These are phyloP conservation scores for Saxidomus purpurata DNA, from an alignment of 1,140 invertebrate genomes.

Conservation along the genomic window DNA sequence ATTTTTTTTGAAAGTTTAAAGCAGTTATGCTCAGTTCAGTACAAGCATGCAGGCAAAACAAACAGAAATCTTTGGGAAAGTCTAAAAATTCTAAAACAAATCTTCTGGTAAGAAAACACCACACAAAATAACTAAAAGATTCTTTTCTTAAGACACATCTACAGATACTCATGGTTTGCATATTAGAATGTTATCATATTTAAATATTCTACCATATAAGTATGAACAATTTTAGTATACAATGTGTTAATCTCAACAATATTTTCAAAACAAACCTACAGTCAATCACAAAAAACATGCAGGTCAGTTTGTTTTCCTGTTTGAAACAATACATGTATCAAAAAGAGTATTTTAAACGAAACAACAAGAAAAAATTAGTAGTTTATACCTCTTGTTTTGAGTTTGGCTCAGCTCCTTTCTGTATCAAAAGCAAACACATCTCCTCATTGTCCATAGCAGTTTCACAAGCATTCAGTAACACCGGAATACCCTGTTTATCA, in stretches of 20 bases:
- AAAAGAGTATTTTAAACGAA: too few relatives aligned
- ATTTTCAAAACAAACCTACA: too few relatives aligned
- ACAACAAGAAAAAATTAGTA: too few relatives aligned
- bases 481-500: slow-evolving; percentile 83
- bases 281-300: too few relatives aligned
- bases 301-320: too few relatives aligned
- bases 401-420: slow-evolving; percentile 85
- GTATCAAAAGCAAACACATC: slow-evolving; percentile 83
- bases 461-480: slow-evolving; percentile 85
- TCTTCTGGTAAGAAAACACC: not conserved
- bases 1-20: not conserved
- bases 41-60: slow-evolving; percentile 15
- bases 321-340: too few relatives aligned
- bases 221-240: too few relatives aligned
- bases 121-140: not conserved
- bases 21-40: not conserved
- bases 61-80: not conserved
- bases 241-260: too few relatives aligned
- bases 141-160: too few relatives aligned
- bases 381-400: slow-evolving; percentile 82
- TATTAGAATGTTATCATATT: too few relatives aligned
- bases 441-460: slow-evolving; percentile 84
- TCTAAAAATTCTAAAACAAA: not conserved
- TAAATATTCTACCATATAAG: too few relatives aligned
- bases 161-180: too few relatives aligned